phyloP scores from a whole-genome alignment of 2,113 vertebrate species.

The Chinchilla lanigera region DNA sequence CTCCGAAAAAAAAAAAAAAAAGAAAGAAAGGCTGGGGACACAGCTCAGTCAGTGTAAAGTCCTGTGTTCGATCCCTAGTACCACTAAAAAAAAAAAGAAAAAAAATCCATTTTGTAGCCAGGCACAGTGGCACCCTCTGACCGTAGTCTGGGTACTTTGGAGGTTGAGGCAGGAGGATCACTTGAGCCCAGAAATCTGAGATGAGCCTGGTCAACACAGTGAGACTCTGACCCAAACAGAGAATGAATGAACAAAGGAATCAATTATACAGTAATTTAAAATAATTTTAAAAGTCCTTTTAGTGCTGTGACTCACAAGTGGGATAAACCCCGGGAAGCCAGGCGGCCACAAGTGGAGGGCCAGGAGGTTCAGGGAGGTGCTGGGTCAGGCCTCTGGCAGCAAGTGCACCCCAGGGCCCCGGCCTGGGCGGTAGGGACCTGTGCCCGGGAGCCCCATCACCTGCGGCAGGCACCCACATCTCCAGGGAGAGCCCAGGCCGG shows the following conservation, averaged over 20 bases:
- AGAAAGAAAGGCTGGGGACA: not conserved
- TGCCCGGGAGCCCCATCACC: not conserved
- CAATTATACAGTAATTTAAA: not conserved
- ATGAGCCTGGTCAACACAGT: not conserved
- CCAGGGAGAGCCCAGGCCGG: constrained; percentile 42
- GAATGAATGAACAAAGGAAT: not conserved
- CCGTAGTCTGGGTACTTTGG: not conserved
- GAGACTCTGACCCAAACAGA: not conserved
- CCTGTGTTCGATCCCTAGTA: not conserved
- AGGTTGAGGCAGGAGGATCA: not conserved
- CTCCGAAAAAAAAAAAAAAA: not conserved
- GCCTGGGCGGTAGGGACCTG: not conserved
- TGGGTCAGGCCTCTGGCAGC: not conserved
- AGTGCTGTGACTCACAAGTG: constrained; percentile 68
- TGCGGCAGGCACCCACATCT: not conserved
- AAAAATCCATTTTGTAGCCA: not conserved
- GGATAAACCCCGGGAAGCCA: not conserved
- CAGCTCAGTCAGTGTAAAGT: not conserved
- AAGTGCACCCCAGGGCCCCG: not conserved
- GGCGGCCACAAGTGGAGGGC: not conserved
- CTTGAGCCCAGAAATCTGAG: not conserved
- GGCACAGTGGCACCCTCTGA: not conserved
- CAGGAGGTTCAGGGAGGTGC: not conserved
- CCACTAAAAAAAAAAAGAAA: too few relatives aligned
- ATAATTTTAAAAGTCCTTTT: constrained; percentile 59